These are phyloP conservation scores for Chelonoidis abingdonii DNA, from an alignment of 2,113 vertebrate genomes.

Conservation along the genomic window DNA sequence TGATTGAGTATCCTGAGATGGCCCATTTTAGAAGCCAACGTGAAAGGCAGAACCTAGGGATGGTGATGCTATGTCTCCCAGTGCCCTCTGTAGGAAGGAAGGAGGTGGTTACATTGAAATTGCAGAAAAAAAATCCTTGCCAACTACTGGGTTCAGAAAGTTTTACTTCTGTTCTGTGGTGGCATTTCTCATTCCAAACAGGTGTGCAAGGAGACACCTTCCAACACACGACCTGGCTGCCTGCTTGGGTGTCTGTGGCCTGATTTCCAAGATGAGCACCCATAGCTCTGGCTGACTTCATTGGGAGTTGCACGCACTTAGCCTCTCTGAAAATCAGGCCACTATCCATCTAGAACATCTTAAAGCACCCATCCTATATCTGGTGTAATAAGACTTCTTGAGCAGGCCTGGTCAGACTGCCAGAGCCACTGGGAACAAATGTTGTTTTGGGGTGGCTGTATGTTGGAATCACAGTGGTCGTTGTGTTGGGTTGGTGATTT, in stretches of 20 bases:
- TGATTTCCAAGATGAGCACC: background rate
- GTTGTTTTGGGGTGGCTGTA: rapidly evolving
- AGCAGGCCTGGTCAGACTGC: background rate
- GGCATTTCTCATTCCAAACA: background rate
- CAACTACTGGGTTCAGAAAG: background rate
- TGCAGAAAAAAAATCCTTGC: rapidly evolving
- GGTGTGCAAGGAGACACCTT: rapidly evolving
- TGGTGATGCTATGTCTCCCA: slow-evolving; percentile 32
- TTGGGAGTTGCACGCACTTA: background rate
- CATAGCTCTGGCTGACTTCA: rapidly evolving
- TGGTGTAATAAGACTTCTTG: background rate
- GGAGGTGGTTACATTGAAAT: background rate
- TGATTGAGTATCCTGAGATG: background rate
- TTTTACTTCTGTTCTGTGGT: background rate
- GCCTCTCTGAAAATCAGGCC: background rate
- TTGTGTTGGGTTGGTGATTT: rapidly evolving
- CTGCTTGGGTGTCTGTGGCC: background rate
- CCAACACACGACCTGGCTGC: background rate
- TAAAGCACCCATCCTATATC: rapidly evolving
- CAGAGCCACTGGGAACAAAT: background rate
- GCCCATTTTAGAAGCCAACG: background rate
- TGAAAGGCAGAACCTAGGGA: background rate
- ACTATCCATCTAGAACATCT: background rate
- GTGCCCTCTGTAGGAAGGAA: slow-evolving; percentile 72
- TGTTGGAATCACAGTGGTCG: background rate